These are phyloP conservation scores for Icerya purchasi DNA, from an alignment of 2,888 invertebrate genomes.

Conservation along the genomic window DNA sequence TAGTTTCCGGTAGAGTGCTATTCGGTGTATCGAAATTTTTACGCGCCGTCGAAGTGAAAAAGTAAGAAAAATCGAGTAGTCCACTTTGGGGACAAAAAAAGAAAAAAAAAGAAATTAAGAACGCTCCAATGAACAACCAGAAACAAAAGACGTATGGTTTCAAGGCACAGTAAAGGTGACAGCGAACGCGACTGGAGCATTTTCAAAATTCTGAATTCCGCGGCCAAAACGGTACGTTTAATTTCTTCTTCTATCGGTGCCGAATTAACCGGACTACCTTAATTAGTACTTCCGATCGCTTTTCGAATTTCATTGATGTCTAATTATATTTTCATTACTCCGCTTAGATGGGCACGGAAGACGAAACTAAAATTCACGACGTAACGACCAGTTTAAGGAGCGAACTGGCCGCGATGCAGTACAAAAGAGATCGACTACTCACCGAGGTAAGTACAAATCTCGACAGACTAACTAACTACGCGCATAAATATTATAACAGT, in stretches of 20 bases:
- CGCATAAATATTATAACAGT: too few relatives aligned
- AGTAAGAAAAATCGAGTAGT: too few relatives aligned
- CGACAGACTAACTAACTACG: too few relatives aligned
- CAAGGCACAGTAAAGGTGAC: neutral
- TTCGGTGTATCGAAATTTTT: too few relatives aligned
- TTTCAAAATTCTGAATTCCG: neutral
- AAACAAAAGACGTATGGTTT: neutral
- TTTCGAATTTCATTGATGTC: neutral
- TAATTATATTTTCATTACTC: neutral
- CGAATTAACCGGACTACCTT: neutral
- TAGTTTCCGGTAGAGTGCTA: too few relatives aligned
- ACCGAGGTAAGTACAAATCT: conserved; percentile 59
- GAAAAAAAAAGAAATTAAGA: too few relatives aligned
- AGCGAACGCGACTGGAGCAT: neutral
- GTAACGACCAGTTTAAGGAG: conserved; percentile 53
- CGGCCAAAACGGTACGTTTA: neutral
- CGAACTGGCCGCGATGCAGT: conserved; percentile 62
- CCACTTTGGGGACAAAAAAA: too few relatives aligned
- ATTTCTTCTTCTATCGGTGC: neutral
- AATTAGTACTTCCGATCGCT: neutral
- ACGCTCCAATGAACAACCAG: too few relatives aligned
- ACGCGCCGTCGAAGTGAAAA: too few relatives aligned
- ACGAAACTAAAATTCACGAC: conserved; percentile 33
- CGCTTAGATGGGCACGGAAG: conserved; percentile 29
- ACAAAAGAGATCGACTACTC: conserved; percentile 56